A percentile compares a stretch with the other conserved stretches of the same genome.
Conservation (phyloP, 2,888 invertebrate species). For the Linnaemya vulpina region DNA sequence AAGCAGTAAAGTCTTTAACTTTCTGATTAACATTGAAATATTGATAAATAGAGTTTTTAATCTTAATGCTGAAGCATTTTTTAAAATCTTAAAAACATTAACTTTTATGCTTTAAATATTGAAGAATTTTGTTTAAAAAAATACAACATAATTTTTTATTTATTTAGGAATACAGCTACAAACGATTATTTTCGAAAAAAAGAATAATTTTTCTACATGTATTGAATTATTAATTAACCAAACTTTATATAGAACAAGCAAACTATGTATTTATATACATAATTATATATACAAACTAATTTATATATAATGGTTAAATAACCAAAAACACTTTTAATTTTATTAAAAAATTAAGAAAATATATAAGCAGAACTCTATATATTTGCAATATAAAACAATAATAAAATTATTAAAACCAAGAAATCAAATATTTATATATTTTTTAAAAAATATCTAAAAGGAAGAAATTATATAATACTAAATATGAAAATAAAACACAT, state of each 20-base stretch:
- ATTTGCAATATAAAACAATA: constrained; percentile 68
- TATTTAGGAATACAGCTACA: constrained; percentile 6
- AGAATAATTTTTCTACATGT: constrained; percentile 65
- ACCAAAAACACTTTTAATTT: constrained; percentile 59
- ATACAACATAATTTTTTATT: neutral
- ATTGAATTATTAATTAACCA: constrained; percentile 54
- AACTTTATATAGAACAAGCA: constrained; percentile 57
- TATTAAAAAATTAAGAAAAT: constrained; percentile 19
- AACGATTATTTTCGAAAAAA: constrained; percentile 25
- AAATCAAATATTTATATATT: constrained; percentile 69
- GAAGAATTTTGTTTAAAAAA: neutral
- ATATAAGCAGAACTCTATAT: constrained; percentile 63
- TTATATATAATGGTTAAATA: constrained; percentile 57
- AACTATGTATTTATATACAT: constrained; percentile 68
- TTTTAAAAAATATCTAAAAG: constrained; percentile 66
- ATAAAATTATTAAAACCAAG: constrained; percentile 55
- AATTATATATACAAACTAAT: constrained; percentile 66
- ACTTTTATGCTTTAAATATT: constrained; percentile 6
- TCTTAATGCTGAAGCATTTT: neutral
- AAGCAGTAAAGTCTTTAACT: no score
- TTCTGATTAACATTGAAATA: no score
- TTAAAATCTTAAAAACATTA: neutral
- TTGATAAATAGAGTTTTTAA: neutral
- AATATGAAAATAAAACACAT: constrained; percentile 43
- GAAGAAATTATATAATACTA: constrained; percentile 31